Evolutionary conservation across 2,888 invertebrate species (phyloP), one percentile per base, ranked within the genome.

Genomic region (Tetanocera ferruginea): DNA sequence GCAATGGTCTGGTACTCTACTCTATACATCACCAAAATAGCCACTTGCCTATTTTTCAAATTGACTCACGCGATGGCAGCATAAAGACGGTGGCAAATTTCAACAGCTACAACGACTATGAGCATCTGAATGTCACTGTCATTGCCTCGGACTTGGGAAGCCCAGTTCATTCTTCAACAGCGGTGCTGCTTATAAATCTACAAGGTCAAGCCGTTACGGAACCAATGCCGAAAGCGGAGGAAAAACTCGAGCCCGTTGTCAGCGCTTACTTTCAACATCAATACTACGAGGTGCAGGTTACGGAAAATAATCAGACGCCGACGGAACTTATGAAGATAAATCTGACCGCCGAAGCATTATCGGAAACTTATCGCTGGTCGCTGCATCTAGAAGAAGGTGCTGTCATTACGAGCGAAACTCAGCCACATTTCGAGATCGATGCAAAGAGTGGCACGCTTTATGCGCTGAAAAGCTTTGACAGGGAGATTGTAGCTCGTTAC

Each of bases 141-240:
- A 92, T 96, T 2, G 96, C 96, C 0, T 95, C 96, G 1, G 97
- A 97, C 90, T 91, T 96, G 75, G 97, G 97, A 0, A 95, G 94
- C 55, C 96, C 97, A 0, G 94, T 95, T 83, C 90, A 95, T 3
- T 95, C 94, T 78, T 94, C 96, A 0, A 94, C 94, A 0, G 96
- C 96, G 2, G 87, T 95, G 52, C 89, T 95, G 11, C 90, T 94
- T 72, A 91, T 95, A 6, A 93, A 92, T 64, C 91, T 95, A 0
- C 92, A 93, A 76, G 89, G 88, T 0, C 87, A 87, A 60, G 85
- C 87, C 0, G 84, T 87, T 0, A 85, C 87, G 0, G 86, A 86
- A 8, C 81, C 82, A 3, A 79, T 80, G n/a, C 70, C 82, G 1
- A 75, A 73, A n/a, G 79, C 74, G 93, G 94, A 86, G 91, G 94